A percentile compares a stretch with the other conserved stretches of the same genome.
These are phyloP conservation scores for Acholoe squamosa DNA, from an alignment of 2,888 invertebrate genomes.

Conservation along the genomic window DNA sequence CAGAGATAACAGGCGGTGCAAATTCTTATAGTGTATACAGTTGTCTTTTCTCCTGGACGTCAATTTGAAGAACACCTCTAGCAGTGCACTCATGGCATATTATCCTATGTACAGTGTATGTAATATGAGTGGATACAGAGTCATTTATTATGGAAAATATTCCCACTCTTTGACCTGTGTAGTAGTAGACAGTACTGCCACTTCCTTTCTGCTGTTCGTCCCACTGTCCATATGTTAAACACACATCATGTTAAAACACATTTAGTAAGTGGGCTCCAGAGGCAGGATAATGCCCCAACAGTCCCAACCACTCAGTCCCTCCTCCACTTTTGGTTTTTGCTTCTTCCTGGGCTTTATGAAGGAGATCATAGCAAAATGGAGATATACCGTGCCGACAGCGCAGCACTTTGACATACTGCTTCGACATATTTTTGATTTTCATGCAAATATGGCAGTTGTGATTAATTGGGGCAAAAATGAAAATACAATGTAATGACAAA, in stretches of 20 bases:
- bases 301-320: neutral
- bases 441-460: conserved; percentile 61
- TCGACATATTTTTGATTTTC: conserved; percentile 52
- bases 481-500: neutral
- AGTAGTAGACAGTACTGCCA: conserved; percentile 11
- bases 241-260: no score
- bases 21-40: neutral
- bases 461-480: conserved; percentile 38
- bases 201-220: neutral
- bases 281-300: neutral
- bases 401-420: conserved; percentile 40
- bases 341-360: neutral
- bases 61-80: conserved; percentile 23
- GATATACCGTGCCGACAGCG: neutral
- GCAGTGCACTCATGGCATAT: neutral
- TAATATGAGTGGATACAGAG: neutral
- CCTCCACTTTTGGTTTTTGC: neutral
- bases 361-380: conserved; percentile 4
- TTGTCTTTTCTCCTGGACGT: neutral
- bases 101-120: neutral
- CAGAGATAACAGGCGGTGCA: conserved; percentile 40
- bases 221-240: no score
- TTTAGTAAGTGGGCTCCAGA: neutral
- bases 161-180: neutral
- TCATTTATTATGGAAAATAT: conserved; percentile 27